Evolutionary conservation across 1,140 invertebrate species (phyloP).

Genomic region (Drosophila elegans): DNA sequence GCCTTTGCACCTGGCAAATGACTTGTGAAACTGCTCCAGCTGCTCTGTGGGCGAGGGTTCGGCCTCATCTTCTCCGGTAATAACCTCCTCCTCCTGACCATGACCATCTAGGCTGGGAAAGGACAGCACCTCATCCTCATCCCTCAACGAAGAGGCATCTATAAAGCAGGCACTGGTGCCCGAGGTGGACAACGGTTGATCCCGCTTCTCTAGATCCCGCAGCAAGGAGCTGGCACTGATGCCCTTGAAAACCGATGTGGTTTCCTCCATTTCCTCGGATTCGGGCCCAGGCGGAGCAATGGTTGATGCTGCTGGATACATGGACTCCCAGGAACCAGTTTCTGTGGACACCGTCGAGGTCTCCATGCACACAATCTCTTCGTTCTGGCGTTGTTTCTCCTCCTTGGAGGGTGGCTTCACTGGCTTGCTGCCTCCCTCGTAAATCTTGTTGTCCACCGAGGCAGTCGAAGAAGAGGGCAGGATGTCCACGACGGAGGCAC

Average conservation of each 20-base stretch:
- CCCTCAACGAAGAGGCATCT: constrained; percentile 89
- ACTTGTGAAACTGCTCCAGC: constrained; percentile 80
- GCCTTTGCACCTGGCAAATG: constrained; percentile 77
- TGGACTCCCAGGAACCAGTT: constrained; percentile 87
- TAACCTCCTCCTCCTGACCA: constrained; percentile 22
- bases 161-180: constrained; percentile 88
- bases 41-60: constrained; percentile 65
- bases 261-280: constrained; percentile 25
- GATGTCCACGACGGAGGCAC: constrained; percentile 6
- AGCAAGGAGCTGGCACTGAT: constrained; percentile 69
- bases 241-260: constrained; percentile 46
- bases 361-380: constrained; percentile 88
- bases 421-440: constrained; percentile 38
- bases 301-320: constrained; percentile 81
- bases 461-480: constrained; percentile 24
- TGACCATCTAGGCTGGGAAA: constrained; percentile 69
- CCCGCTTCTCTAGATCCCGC: constrained; percentile 72
- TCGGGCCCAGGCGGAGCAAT: constrained; percentile 3
- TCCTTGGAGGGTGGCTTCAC: constrained; percentile 86
- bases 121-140: constrained; percentile 86
- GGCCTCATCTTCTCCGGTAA: constrained; percentile 21
- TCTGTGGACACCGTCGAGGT: constrained; percentile 87
- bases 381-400: constrained; percentile 89
- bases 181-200: constrained; percentile 60
- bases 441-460: constrained; percentile 52